phyloP scores from a whole-genome alignment of 2,113 vertebrate species.

The Carassius carassius region DNA sequence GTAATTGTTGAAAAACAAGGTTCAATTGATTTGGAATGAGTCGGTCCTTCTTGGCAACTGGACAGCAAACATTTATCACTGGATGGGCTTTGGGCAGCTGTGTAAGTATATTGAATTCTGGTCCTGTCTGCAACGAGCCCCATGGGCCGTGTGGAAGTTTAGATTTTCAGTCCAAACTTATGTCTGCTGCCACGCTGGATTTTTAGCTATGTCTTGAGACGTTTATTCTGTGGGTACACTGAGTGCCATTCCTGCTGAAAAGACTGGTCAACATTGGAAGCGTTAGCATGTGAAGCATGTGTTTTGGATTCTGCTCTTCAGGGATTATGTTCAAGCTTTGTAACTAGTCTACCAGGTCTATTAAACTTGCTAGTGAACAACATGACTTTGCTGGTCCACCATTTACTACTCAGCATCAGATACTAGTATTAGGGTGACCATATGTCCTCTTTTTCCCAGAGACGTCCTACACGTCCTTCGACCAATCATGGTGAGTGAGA shows the following conservation, averaged over 20 bases:
- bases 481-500: too few species aligned
- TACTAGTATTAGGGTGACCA: too few species aligned
- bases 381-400: too few species aligned
- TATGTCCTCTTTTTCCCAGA: too few species aligned
- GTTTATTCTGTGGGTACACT: too few species aligned
- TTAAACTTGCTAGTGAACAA: too few species aligned
- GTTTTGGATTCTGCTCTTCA: not conserved
- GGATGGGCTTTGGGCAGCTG: slow-evolving; percentile 33
- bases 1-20: slow-evolving; percentile 63
- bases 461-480: too few species aligned
- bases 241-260: too few species aligned
- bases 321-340: not conserved
- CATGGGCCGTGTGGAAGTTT: slow-evolving; percentile 37
- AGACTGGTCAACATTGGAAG: too few species aligned
- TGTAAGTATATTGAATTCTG: slow-evolving; percentile 5
- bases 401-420: too few species aligned
- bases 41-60: slow-evolving; percentile 54
- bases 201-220: too few species aligned
- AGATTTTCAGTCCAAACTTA: slow-evolving; percentile 41
- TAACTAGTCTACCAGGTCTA: not conserved
- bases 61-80: slow-evolving; percentile 56
- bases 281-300: not conserved
- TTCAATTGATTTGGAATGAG: slow-evolving; percentile 62
- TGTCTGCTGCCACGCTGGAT: not conserved
- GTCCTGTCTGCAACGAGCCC: slow-evolving; percentile 35